These are phyloP conservation scores for Calyptommatus sinebrachiatus DNA, from an alignment of 2,113 vertebrate genomes.

Conservation along the genomic window DNA sequence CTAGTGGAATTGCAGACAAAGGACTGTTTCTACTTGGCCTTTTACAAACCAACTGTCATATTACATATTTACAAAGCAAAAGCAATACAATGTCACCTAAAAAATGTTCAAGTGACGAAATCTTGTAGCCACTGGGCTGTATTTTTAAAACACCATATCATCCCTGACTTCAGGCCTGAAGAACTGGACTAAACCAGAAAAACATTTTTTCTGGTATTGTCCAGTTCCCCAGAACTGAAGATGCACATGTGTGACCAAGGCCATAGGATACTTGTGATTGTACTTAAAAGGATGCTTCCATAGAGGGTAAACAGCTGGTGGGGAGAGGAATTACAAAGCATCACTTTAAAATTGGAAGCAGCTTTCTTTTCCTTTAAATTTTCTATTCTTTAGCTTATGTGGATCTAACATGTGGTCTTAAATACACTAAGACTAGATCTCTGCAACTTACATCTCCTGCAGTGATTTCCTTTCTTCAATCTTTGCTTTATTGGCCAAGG, in stretches of 20 bases:
- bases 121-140: too few relatives aligned
- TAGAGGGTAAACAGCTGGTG: not conserved
- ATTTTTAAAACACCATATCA: too few relatives aligned
- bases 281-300: not conserved
- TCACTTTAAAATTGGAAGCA: not conserved
- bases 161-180: too few relatives aligned
- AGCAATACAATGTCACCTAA: not conserved
- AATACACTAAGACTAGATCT: slow-evolving; percentile 10
- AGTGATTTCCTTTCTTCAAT: not conserved
- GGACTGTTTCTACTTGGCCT: not conserved
- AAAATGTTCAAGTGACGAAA: not conserved
- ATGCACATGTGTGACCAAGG: too few relatives aligned
- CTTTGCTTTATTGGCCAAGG: slow-evolving; percentile 10
- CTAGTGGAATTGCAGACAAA: too few relatives aligned
- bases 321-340: not conserved
- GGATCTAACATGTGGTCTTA: slow-evolving; percentile 5
- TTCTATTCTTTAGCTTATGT: not conserved
- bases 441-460: not conserved
- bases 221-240: too few relatives aligned
- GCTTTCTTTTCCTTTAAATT: not conserved
- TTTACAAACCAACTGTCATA: not conserved
- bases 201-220: too few relatives aligned
- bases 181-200: too few relatives aligned
- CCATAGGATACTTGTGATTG: not conserved
- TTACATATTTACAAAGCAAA: not conserved